Base-by-base conservation (phyloP, 2,888 invertebrate species). In the Antheraea yamamai region DNA sequence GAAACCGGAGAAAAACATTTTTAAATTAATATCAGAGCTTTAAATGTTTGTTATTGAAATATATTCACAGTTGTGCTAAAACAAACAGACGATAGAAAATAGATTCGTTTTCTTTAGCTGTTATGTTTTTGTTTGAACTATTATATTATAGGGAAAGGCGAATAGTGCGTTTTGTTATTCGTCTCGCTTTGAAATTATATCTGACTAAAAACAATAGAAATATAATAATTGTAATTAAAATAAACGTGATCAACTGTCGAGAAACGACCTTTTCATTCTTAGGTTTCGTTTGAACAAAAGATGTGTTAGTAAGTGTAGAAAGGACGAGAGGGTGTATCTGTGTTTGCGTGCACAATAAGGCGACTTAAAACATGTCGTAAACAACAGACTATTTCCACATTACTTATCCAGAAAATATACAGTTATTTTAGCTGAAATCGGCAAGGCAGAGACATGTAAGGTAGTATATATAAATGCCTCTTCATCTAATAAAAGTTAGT, bases 31-130 rank as follows among this genome's bases (percentile, higher is more conserved):
- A 16, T 30, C 16, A 30, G 16, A 30, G 26, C 30, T 26, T 0
- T 16, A 26, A 66, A 30, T 26, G 23, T 30, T 14, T 66, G 30
- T 6, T 66, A 66, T 30, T 6, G 2, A 66, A 66, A 66, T 16
- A 30, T 16, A 66, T 16, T 66, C 64, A 66, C 64, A 66, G 16
- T 64, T 30, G 16, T 14, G 64, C 6, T 66, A 26, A 14, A 64
- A 64, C 64, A 64, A 64, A 64, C 16, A 26, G 61, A 66, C 30
- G 30, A 61, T 61, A 23, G 61, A 66, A 66, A 66, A 61, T 61
- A 23, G 12, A 61, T 23, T 61, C 23, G 61, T 61, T 61, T 55
- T 20, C 55, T 52, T 52, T 52, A 18, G 18, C 14, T 52, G 18
- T 52, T 58, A 58, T 20, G 12, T n/a, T 23, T 61, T 61, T 23